Evolutionary conservation across 1,140 invertebrate species (phyloP).

Genomic region (Pachyrhynchus sulphureomaculatus): DNA sequence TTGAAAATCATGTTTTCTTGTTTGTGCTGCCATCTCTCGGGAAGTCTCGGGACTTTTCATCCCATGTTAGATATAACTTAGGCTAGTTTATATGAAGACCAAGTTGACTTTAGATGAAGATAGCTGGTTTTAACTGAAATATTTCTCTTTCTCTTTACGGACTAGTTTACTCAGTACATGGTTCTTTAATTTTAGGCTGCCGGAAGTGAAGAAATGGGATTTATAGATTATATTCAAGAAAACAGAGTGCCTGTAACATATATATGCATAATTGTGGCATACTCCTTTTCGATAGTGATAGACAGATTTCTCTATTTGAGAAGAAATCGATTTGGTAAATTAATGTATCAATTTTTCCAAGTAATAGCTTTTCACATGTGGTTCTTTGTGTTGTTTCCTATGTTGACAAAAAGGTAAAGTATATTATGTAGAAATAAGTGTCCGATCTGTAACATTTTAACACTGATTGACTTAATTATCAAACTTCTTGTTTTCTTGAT

Average conservation of each 20-base stretch:
- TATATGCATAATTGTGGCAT: not conserved
- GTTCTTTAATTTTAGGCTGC: too few species aligned
- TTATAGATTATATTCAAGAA: slow-evolving; percentile 1
- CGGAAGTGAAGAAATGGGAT: not conserved
- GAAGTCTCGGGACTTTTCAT: too few species aligned
- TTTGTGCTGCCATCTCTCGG: too few species aligned
- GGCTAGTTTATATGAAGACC: too few species aligned
- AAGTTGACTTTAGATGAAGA: too few species aligned
- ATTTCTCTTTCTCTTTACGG: too few species aligned
- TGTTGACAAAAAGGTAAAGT: slow-evolving; percentile 7
- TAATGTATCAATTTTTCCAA: slow-evolving; percentile 18
- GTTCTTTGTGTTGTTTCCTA: slow-evolving; percentile 15
- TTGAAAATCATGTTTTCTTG: too few species aligned
- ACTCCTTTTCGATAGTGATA: slow-evolving; percentile 7
- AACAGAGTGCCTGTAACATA: slow-evolving; percentile 12
- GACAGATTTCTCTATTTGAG: slow-evolving; percentile 14
- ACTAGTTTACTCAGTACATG: too few species aligned
- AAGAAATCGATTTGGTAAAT: slow-evolving; percentile 13
- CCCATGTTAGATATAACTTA: too few species aligned
- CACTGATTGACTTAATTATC: not conserved
- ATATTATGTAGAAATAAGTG: too few species aligned
- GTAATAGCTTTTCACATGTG: slow-evolving; percentile 3
- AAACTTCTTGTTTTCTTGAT: not conserved
- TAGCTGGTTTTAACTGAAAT: too few species aligned
- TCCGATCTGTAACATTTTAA: not conserved